Conservation (phyloP, 2,888 invertebrate genomes). For the Plebejus argus region DNA sequence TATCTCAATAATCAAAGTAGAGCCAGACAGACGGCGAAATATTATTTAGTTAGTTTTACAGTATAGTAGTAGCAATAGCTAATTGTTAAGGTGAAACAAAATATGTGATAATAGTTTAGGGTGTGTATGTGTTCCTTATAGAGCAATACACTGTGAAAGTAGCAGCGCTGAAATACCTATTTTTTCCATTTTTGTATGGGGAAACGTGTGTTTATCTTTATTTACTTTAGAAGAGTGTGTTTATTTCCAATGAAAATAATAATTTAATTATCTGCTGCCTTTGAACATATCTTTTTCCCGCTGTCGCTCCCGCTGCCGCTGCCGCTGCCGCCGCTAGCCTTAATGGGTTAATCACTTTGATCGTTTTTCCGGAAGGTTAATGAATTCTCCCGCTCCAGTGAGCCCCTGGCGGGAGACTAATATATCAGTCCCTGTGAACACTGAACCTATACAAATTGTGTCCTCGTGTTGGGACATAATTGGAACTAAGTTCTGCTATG, state of each 20-base stretch:
- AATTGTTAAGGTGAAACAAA: background rate
- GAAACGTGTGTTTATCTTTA: too few relatives aligned
- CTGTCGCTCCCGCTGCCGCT: background rate
- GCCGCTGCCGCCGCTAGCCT: background rate
- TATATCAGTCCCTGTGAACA: slow-evolving; percentile 23
- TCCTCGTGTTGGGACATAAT: background rate
- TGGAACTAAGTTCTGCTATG: too few relatives aligned
- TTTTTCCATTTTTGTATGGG: too few relatives aligned
- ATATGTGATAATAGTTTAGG: too few relatives aligned
- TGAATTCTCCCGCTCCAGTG: slow-evolving; percentile 73
- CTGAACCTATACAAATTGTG: background rate
- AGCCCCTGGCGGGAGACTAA: slow-evolving; percentile 47
- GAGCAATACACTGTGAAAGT: too few relatives aligned
- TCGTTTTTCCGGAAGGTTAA: slow-evolving; percentile 76
- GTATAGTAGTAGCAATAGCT: slow-evolving; percentile 1
- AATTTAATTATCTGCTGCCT: too few relatives aligned
- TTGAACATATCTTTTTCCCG: too few relatives aligned
- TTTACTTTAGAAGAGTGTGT: too few relatives aligned
- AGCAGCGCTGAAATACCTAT: too few relatives aligned
- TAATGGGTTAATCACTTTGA: slow-evolving; percentile 74
- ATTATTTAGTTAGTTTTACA: slow-evolving; percentile 28
- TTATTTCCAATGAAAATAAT: too few relatives aligned
- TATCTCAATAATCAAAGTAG: background rate
- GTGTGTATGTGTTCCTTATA: too few relatives aligned
- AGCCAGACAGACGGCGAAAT: slow-evolving; percentile 29